phyloP scores from a whole-genome alignment of 2,888 invertebrate genomes.

The Orthosia gothica region DNA sequence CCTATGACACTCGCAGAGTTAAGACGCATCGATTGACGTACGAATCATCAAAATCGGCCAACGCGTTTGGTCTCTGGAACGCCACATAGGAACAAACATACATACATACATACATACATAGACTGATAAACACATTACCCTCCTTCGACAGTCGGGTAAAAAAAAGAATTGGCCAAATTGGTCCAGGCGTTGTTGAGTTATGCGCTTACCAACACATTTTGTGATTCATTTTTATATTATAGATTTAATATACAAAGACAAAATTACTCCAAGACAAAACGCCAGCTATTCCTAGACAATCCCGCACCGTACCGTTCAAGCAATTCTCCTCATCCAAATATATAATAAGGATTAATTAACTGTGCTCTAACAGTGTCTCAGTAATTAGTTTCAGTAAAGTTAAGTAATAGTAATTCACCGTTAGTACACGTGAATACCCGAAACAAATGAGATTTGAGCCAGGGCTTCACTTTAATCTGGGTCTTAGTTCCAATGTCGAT shows the following conservation, averaged over 20 bases:
- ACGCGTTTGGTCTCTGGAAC: too few species aligned
- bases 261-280: conserved; percentile 7
- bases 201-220: too few species aligned
- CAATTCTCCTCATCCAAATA: conserved; percentile 47
- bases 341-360: conserved; percentile 61
- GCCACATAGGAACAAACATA: too few species aligned
- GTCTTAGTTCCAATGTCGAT: conserved; percentile 51
- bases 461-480: conserved; percentile 49
- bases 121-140: too few species aligned
- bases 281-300: not conserved
- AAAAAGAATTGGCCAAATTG: too few species aligned
- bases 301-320: not conserved
- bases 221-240: too few species aligned
- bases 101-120: too few species aligned
- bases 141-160: too few species aligned
- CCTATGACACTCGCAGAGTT: too few species aligned
- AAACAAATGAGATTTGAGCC: conserved; percentile 64
- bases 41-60: too few species aligned
- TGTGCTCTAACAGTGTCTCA: conserved; percentile 43
- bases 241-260: conserved; percentile 10
- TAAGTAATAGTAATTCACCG: conserved; percentile 66
- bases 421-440: conserved; percentile 54
- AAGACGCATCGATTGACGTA: too few species aligned
- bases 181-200: too few species aligned
- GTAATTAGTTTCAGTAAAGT: conserved; percentile 67